These are phyloP conservation scores for Temnothorax rugatulus DNA, from an alignment of 2,888 invertebrate genomes.

Conservation along the genomic window DNA sequence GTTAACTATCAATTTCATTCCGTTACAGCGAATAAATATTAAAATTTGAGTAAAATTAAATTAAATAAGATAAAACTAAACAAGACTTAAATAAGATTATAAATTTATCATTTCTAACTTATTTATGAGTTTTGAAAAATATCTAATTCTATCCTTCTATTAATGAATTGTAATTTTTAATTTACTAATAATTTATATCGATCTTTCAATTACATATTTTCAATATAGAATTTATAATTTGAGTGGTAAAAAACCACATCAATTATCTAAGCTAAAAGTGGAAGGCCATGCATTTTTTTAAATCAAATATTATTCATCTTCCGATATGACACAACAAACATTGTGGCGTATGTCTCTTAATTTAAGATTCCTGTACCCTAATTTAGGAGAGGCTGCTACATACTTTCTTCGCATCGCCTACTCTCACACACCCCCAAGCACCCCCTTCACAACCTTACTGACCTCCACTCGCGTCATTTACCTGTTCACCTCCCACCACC, in stretches of 20 bases:
- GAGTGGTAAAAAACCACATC: not conserved
- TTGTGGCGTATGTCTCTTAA: not conserved
- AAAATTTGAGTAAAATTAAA: not conserved
- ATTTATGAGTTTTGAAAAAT: not conserved
- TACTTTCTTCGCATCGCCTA: not conserved
- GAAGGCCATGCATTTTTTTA: not conserved
- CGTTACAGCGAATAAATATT: no score
- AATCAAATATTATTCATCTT: not conserved
- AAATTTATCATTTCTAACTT: not conserved
- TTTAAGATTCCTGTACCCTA: not conserved
- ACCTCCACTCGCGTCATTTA: no score
- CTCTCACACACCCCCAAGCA: no score
- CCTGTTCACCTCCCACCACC: no score
- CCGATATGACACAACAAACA: not conserved
- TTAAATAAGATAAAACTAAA: not conserved
- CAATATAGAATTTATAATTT: constrained; percentile 1
- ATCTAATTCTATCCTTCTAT: not conserved
- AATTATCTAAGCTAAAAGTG: not conserved
- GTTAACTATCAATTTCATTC: no score
- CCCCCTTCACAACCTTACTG: no score
- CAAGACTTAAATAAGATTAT: not conserved
- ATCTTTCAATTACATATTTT: not conserved
- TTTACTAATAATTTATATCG: not conserved
- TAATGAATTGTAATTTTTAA: not conserved
- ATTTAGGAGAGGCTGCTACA: not conserved